Evolutionary conservation across 2,888 invertebrate genomes (phyloP).

Genomic region (Drosophila suboccidentalis): DNA sequence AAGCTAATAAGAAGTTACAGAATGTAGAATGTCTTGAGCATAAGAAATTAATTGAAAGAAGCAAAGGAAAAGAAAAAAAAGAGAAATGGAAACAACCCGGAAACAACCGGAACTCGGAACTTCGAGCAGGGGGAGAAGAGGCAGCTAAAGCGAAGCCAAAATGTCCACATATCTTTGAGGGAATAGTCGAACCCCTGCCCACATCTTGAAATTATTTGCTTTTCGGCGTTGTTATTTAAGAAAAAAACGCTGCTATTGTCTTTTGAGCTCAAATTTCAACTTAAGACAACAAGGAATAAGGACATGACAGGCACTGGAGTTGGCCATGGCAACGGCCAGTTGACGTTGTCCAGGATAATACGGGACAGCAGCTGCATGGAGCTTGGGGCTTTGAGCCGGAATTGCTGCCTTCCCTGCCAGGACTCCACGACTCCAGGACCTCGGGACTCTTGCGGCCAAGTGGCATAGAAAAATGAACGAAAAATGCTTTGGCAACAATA

Average conservation of each 20-base stretch:
- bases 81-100: conserved; percentile 32
- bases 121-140: background rate
- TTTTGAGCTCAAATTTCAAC: conserved; percentile 83
- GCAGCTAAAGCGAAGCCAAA: conserved; percentile 49
- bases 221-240: conserved; percentile 69
- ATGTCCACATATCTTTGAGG: conserved; percentile 64
- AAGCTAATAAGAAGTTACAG: conserved; percentile 61
- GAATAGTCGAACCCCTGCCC: conserved; percentile 23
- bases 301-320: conserved; percentile 65
- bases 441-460: conserved; percentile 41
- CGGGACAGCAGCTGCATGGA: conserved; percentile 45
- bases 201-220: conserved; percentile 52
- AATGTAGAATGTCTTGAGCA: conserved; percentile 60
- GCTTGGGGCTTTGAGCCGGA: conserved; percentile 23
- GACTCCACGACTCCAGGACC: background rate
- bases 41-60: conserved; percentile 72
- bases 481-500: conserved; percentile 83
- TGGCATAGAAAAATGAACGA: conserved; percentile 72
- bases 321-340: conserved; percentile 59
- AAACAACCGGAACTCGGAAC: conserved; percentile 35
- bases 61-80: conserved; percentile 22
- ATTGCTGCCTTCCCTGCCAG: background rate
- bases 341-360: conserved; percentile 64
- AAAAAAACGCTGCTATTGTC: conserved; percentile 71
- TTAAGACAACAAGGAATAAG: conserved; percentile 77